These are phyloP conservation scores for Carabus problematicus DNA, from an alignment of 2,888 invertebrate species.

Conservation along the genomic window DNA sequence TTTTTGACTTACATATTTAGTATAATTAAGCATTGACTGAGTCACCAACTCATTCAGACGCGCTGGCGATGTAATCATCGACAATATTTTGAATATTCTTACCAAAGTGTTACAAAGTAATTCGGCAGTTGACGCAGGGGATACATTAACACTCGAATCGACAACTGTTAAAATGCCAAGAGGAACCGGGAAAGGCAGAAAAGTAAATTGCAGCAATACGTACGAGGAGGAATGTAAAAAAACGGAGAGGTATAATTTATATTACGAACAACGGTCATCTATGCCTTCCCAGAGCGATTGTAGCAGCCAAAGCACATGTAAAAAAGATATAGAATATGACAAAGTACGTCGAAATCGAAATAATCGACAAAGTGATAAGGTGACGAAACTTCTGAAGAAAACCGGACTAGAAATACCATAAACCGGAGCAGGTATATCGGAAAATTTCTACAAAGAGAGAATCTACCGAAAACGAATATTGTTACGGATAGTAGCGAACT, in stretches of 20 bases:
- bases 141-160: too few species aligned
- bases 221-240: slow-evolving; percentile 43
- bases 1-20: too few species aligned
- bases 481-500: slow-evolving; percentile 37
- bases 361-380: slow-evolving; percentile 13
- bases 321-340: slow-evolving; percentile 31
- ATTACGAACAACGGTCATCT: slow-evolving; percentile 46
- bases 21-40: too few species aligned
- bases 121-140: too few species aligned
- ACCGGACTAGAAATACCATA: slow-evolving; percentile 25
- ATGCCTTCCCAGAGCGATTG: slow-evolving; percentile 43
- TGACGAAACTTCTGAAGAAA: background rate
- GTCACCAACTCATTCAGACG: too few species aligned
- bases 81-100: too few species aligned
- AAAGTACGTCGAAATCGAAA: slow-evolving; percentile 30
- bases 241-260: slow-evolving; percentile 30
- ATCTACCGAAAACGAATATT: slow-evolving; percentile 42
- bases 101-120: too few species aligned
- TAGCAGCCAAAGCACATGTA: slow-evolving; percentile 38
- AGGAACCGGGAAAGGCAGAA: slow-evolving; percentile 23
- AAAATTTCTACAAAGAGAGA: slow-evolving; percentile 44
- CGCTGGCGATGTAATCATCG: too few species aligned
- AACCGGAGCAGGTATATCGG: slow-evolving; percentile 41
- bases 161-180: slow-evolving; percentile 36
- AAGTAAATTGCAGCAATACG: slow-evolving; percentile 8